These are phyloP conservation scores for Catocala nupta DNA, from an alignment of 2,888 invertebrate genomes.

Conservation along the genomic window DNA sequence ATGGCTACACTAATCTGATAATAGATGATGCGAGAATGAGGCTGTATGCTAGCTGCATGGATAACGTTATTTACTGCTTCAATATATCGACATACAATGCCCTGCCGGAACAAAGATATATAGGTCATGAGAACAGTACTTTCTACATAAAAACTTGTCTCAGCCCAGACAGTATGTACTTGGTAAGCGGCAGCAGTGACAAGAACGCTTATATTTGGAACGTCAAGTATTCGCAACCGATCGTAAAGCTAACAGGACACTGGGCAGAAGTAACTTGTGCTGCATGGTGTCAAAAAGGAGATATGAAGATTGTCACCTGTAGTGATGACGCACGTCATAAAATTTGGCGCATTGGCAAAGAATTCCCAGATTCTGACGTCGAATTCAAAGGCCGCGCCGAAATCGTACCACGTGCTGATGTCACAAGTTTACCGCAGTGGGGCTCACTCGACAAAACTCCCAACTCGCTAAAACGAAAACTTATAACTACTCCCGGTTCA, in stretches of 20 bases:
- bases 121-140: slow-evolving; percentile 92
- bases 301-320: slow-evolving; percentile 91
- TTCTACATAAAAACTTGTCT: slow-evolving; percentile 95
- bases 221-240: slow-evolving; percentile 88
- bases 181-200: slow-evolving; percentile 96
- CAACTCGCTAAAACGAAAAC: slow-evolving; percentile 76
- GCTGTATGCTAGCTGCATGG: slow-evolving; percentile 95
- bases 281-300: slow-evolving; percentile 90
- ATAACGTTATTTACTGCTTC: slow-evolving; percentile 94
- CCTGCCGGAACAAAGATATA: slow-evolving; percentile 89
- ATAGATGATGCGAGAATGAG: slow-evolving; percentile 90
- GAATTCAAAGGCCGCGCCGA: slow-evolving; percentile 75
- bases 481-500: slow-evolving; percentile 55
- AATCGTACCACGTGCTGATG: slow-evolving; percentile 57
- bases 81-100: slow-evolving; percentile 91
- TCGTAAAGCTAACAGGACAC: slow-evolving; percentile 92
- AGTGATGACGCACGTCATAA: slow-evolving; percentile 94
- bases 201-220: slow-evolving; percentile 96
- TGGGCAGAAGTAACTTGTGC: slow-evolving; percentile 95
- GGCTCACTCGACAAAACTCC: slow-evolving; percentile 82
- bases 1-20: slow-evolving; percentile 92
- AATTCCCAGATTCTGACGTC: slow-evolving; percentile 67
- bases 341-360: slow-evolving; percentile 91
- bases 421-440: slow-evolving; percentile 60
- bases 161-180: slow-evolving; percentile 93